phyloP scores from a whole-genome alignment of 2,888 invertebrate genomes.

The Sinhomidia bicolor region DNA sequence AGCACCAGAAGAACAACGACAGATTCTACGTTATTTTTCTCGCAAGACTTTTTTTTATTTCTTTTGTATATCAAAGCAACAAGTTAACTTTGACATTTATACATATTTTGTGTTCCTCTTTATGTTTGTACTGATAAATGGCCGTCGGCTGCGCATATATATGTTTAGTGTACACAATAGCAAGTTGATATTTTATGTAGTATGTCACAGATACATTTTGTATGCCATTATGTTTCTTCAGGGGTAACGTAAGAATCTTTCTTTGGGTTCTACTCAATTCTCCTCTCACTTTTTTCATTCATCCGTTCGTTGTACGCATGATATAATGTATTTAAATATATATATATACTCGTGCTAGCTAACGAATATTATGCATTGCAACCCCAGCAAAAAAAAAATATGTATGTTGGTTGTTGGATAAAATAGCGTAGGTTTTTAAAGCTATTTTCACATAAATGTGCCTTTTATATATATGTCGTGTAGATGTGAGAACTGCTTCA shows the following conservation, averaged over 20 bases:
- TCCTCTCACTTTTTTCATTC: neutral
- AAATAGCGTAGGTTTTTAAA: no score
- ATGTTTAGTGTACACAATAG: neutral
- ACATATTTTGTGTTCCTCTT: neutral
- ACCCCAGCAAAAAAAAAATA: no score
- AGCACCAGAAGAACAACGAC: neutral
- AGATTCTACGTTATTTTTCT: neutral
- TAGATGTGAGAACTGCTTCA: neutral
- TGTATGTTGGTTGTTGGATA: no score
- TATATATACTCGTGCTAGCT: no score
- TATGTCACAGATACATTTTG: no score
- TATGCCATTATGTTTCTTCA: neutral
- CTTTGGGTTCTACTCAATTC: neutral
- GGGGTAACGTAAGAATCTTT: conserved; percentile 5
- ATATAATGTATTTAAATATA: no score
- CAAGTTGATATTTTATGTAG: neutral
- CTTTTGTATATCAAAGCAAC: neutral
- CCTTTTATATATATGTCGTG: neutral
- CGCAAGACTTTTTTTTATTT: neutral
- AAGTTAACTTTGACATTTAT: neutral
- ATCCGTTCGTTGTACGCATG: no score
- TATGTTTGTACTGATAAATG: neutral
- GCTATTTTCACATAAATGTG: neutral
- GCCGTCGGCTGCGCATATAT: conserved; percentile 1
- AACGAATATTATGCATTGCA: no score